A percentile compares a stretch with the other conserved stretches of the same genome.
Evolutionary conservation across 1,140 invertebrate species (phyloP).

Genomic region (Aphaenogaster floridana): DNA sequence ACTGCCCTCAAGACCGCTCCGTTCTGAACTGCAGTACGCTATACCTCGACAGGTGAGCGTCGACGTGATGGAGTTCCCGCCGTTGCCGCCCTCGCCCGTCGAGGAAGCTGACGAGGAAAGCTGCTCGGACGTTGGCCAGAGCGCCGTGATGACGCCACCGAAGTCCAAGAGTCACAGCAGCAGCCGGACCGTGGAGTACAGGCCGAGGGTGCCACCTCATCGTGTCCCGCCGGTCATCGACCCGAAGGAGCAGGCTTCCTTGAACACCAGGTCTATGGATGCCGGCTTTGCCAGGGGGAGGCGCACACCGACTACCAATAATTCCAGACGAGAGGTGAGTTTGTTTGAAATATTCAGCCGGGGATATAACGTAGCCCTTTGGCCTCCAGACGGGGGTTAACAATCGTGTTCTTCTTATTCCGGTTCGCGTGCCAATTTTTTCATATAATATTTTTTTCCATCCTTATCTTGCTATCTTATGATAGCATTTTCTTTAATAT

Average conservation of each 20-base stretch:
- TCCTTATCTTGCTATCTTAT: too few species aligned
- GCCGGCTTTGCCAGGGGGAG: conserved; percentile 90
- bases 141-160: conserved; percentile 82
- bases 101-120: conserved; percentile 92
- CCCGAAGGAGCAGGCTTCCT: conserved; percentile 86
- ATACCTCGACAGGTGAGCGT: conserved; percentile 86
- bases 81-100: conserved; percentile 92
- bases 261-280: conserved; percentile 94
- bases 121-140: conserved; percentile 89
- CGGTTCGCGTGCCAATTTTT: neutral
- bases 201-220: conserved; percentile 91
- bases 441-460: too few species aligned
- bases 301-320: conserved; percentile 88
- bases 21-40: neutral
- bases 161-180: conserved; percentile 81
- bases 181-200: conserved; percentile 84
- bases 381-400: neutral
- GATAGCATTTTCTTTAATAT: too few species aligned
- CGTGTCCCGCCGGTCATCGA: conserved; percentile 88
- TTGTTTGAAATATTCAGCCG: neutral
- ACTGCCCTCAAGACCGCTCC: neutral
- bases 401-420: neutral
- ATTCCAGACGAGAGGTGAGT: conserved; percentile 89
- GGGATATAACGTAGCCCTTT: neutral
- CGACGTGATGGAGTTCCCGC: conserved; percentile 91